Conservation (phyloP, 2,113 vertebrate species). For the Cathartes aura region DNA sequence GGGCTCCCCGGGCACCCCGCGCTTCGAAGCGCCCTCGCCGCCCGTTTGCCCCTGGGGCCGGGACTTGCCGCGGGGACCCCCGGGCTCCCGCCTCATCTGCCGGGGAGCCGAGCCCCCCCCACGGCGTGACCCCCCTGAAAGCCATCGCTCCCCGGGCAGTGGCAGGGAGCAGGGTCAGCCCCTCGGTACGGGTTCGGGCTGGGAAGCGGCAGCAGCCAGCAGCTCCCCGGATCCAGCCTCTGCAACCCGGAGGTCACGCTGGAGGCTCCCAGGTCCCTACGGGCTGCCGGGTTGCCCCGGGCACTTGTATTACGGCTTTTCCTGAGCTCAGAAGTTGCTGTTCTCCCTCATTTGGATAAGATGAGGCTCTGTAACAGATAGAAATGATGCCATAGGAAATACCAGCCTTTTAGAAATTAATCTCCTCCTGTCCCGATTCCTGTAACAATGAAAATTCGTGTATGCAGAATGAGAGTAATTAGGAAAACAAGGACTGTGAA, state of each 20-base stretch:
- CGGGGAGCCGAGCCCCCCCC: neutral
- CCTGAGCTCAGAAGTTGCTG: too few relatives aligned
- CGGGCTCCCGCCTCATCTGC: neutral
- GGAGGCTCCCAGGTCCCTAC: accelerated
- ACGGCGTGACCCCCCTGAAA: neutral
- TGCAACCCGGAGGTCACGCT: accelerated
- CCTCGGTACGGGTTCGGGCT: accelerated
- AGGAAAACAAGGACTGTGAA: neutral
- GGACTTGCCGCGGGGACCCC: neutral
- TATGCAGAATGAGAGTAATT: neutral
- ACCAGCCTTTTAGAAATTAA: neutral
- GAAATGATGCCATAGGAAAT: neutral
- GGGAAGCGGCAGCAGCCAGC: neutral
- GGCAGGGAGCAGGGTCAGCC: neutral
- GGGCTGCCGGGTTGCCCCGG: neutral
- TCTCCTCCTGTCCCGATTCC: neutral
- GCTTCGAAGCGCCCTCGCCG: neutral
- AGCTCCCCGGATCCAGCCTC: accelerated
- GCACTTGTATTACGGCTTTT: accelerated
- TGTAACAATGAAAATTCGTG: neutral
- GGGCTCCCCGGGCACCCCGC: neutral
- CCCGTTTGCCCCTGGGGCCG: too few relatives aligned
- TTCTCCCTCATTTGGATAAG: neutral
- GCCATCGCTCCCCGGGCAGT: neutral
- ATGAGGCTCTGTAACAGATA: neutral